phyloP scores from a whole-genome alignment of 2,797 vertebrate species.

The Pantherophis alleghaniensis region DNA sequence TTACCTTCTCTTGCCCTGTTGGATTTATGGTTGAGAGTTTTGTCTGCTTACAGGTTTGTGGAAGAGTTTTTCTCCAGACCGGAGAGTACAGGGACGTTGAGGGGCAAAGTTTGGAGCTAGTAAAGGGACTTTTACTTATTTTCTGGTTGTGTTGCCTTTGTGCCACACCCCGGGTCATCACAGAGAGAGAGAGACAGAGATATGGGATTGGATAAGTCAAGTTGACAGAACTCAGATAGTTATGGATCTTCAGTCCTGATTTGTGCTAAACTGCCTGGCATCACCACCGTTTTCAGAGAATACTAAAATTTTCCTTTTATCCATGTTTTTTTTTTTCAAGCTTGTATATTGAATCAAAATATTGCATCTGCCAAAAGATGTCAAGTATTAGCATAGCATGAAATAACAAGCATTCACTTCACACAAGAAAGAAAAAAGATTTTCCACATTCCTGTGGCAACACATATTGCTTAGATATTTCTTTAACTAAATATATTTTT shows the following conservation, averaged over 20 bases:
- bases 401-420: slow-evolving; percentile 24
- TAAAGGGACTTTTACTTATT: too few species aligned
- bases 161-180: too few species aligned
- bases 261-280: slow-evolving; percentile 14
- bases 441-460: not conserved
- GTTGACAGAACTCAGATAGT: not conserved
- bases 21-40: too few species aligned
- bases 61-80: too few species aligned
- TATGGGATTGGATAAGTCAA: accelerated
- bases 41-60: too few species aligned
- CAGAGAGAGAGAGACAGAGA: not conserved
- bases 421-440: not conserved
- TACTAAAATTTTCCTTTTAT: not conserved
- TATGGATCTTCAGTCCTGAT: slow-evolving; percentile 9
- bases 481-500: not conserved
- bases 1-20: too few species aligned
- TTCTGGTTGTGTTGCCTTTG: too few species aligned
- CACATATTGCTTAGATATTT: not conserved
- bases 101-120: too few species aligned
- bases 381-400: slow-evolving; percentile 22
- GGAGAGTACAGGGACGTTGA: too few species aligned
- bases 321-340: slow-evolving; percentile 27
- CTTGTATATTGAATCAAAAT: not conserved
- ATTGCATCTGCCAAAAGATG: not conserved
- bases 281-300: slow-evolving; percentile 30